Base-by-base conservation (phyloP, 53 echinoderm and acorn worm genomes). In the Echinarachnius parma region DNA sequence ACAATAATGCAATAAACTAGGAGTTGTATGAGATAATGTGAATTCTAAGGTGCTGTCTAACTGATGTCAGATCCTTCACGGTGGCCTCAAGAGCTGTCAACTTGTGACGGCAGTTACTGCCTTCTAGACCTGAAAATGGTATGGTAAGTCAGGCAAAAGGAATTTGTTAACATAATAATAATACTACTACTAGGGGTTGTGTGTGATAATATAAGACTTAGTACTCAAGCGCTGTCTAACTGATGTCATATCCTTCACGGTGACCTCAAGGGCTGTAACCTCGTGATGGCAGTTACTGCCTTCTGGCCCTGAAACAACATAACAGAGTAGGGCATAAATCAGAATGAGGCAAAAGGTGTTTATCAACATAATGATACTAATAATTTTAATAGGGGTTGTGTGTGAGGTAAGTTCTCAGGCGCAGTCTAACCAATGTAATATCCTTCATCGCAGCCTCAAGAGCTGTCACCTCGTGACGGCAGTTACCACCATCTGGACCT, bases 121-220 rank as follows among this genome's bases (percentile, higher is more conserved):
- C 98, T 28, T 91, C 88, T 9, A 88, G 88, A 35, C 98, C 98
- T 88, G n/a, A n/a, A n/a, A n/a, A n/a, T n/a, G n/a, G n/a, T n/a
- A n/a, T n/a, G n/a, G n/a, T n/a, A n/a, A n/a, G n/a, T n/a, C n/a
- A n/a, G n/a, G n/a, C n/a, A n/a, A n/a, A n/a, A n/a, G n/a, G n/a
- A n/a, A n/a, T n/a, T n/a, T n/a, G n/a, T n/a, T n/a, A n/a, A n/a
- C n/a, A n/a, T n/a, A n/a, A n/a, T n/a, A n/a, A n/a, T n/a, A n/a
- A n/a, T n/a, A n/a, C n/a, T n/a, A n/a, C n/a, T n/a, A n/a, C n/a
- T n/a, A n/a, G n/a, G n/a, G n/a, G n/a, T n/a, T n/a, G n/a, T n/a
- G n/a, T n/a, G n/a, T n/a, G n/a, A n/a, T n/a, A n/a, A n/a, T n/a
- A n/a, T n/a, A n/a, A n/a, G n/a, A n/a, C 39, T 79, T 64, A 4